phyloP scores from a whole-genome alignment of 2,888 invertebrate species.

The Ophion costatus region DNA sequence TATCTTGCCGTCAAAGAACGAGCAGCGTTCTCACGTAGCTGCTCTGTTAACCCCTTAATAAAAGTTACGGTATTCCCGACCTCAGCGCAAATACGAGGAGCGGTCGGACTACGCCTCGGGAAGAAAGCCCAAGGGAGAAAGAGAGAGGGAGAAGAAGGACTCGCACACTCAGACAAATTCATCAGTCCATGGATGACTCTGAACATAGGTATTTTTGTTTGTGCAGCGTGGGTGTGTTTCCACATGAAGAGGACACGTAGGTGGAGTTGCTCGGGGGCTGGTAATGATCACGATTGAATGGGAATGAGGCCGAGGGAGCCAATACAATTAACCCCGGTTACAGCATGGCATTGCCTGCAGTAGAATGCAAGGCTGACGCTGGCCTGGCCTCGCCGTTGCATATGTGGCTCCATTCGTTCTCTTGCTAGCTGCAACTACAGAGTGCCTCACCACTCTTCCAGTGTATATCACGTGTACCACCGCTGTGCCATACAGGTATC shows the following conservation, averaged over 20 bases:
- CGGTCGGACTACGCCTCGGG: slow-evolving; percentile 15
- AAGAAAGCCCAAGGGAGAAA: slow-evolving; percentile 46
- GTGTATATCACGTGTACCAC: slow-evolving; percentile 56
- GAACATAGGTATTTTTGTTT: slow-evolving; percentile 34
- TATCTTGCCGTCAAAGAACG: neutral
- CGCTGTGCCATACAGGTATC: slow-evolving; percentile 46
- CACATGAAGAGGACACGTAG: slow-evolving; percentile 74
- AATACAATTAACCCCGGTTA: slow-evolving; percentile 80
- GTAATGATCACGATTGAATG: slow-evolving; percentile 82
- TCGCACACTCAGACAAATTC: neutral
- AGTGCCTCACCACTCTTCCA: slow-evolving; percentile 36
- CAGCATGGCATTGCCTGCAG: slow-evolving; percentile 76
- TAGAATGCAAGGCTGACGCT: slow-evolving; percentile 71
- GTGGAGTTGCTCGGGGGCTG: slow-evolving; percentile 77
- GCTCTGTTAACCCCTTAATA: slow-evolving; percentile 38
- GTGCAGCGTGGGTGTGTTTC: slow-evolving; percentile 52
- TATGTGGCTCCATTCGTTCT: slow-evolving; percentile 54
- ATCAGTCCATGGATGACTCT: slow-evolving; percentile 34
- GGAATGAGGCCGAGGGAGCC: slow-evolving; percentile 81
- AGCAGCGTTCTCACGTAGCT: slow-evolving; percentile 46
- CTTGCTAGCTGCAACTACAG: slow-evolving; percentile 47
- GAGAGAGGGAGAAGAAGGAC: neutral
- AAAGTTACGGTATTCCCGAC: slow-evolving; percentile 51
- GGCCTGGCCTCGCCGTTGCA: slow-evolving; percentile 20
- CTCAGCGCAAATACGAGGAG: slow-evolving; percentile 38